Evolutionary conservation across 2,113 vertebrate genomes (phyloP), one percentile per base, ranked within the genome.

Genomic region (Pleuronectes platessa): DNA sequence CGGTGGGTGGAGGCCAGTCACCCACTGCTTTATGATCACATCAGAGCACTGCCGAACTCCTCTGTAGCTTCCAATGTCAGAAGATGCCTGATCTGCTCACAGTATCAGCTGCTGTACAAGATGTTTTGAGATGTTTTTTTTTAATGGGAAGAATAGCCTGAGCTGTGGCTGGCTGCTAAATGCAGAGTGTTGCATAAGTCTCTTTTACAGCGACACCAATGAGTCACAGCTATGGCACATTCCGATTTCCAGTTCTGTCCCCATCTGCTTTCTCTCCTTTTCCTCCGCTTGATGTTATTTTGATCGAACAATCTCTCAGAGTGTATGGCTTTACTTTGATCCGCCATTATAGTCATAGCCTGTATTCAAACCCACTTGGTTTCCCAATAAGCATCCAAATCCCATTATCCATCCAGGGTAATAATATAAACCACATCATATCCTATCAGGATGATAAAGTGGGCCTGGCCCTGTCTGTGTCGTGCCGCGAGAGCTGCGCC

Each of bases 361-460:
- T 56, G 80, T 68, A 82, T 71, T 78, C 79, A 79, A 87, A 83
- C 71, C 78, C 68, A 70, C 72, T 85, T 71, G 76, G 75, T 72
- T 71, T 82, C 83, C 82, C 83, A 87, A 85, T 89, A 83, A 89
- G 79, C 76, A 53, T 79, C 75, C 71, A 76, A 89, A 89, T 89
- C 82, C 82, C 73, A 91, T 93, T 89, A 90, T 84, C 82, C 78
- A 80, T 87, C 79, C 69, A 60, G 74, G 70, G 78, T 90, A 88
- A 90, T 90, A 88, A 84, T 86, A 83, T 85, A 82, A 90, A 88
- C 74, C 87, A 81, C 76, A 89, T 88, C 78, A 84, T 84, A 85
- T 88, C 86, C 84, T 86, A 83, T 90, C 79, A 87, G 86, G 86
- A 82, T 88, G 90, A 92, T 90, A 73, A 90, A 89, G 84, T 90